Percentiles rank a stretch among this genome's conserved stretches.
Evolutionary conservation across 2,113 vertebrate genomes (phyloP).

Genomic region (Chloropsis cyanopogon): DNA sequence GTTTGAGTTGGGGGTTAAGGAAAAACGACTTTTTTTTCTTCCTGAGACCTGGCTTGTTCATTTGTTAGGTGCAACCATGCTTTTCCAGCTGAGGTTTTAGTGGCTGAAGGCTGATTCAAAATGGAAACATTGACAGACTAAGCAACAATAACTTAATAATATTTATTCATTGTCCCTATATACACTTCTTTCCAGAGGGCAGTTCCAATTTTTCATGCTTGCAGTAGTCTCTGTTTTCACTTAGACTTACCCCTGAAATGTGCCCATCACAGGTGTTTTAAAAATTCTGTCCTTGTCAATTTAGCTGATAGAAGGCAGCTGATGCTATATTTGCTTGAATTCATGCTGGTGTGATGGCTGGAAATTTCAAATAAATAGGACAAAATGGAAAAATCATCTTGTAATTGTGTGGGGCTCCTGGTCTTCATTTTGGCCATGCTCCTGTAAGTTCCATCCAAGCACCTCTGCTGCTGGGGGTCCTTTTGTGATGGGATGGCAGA

Average conservation of each 20-base stretch:
- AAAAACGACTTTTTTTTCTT: neutral
- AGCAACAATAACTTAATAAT: neutral
- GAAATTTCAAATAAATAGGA: neutral
- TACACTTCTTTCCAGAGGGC: neutral
- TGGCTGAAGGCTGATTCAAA: conserved; percentile 7
- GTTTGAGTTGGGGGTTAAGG: neutral
- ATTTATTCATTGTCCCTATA: neutral
- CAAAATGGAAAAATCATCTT: neutral
- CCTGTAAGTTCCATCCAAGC: neutral
- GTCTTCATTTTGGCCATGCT: neutral
- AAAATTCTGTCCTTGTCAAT: neutral
- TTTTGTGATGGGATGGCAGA: neutral
- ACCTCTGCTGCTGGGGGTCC: neutral
- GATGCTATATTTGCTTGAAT: neutral
- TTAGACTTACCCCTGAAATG: neutral
- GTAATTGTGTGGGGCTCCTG: neutral
- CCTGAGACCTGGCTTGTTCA: neutral
- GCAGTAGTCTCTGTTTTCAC: neutral
- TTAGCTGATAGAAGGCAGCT: neutral
- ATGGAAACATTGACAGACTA: conserved; percentile 12
- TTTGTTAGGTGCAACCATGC: neutral
- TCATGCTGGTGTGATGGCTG: neutral
- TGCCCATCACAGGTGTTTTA: neutral
- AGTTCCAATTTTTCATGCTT: neutral
- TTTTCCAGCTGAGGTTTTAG: neutral